Evolutionary conservation across 2,797 vertebrate genomes (phyloP).

Genomic region (Melanotaenia trifasciata): DNA sequence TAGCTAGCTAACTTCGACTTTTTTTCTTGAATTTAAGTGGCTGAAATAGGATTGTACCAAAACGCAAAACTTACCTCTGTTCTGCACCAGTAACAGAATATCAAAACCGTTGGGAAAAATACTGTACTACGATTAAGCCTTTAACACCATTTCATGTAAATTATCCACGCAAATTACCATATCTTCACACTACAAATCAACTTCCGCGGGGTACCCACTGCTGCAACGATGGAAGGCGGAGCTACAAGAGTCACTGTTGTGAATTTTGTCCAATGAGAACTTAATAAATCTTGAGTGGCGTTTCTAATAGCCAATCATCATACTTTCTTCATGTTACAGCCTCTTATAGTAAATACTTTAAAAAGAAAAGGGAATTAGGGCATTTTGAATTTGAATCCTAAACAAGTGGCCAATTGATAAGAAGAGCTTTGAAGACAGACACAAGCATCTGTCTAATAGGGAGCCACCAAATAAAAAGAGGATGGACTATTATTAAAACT

Average conservation of each 20-base stretch:
- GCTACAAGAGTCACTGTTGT: background rate
- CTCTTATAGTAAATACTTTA: background rate
- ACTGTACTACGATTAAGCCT: conserved; percentile 3
- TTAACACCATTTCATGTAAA: conserved; percentile 42
- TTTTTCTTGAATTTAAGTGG: conserved; percentile 3
- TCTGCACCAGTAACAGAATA: conserved; percentile 17
- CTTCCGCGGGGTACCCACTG: conserved; percentile 71
- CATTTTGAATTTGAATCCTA: conserved; percentile 75
- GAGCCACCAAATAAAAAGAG: background rate
- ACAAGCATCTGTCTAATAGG: conserved; percentile 19
- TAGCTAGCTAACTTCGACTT: conserved; percentile 53
- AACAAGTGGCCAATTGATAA: conserved; percentile 64
- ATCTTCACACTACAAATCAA: conserved; percentile 26
- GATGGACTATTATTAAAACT: background rate
- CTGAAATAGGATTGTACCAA: background rate
- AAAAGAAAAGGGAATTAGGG: background rate
- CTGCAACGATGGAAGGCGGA: background rate
- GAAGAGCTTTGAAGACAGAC: conserved; percentile 25
- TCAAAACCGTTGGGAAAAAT: background rate
- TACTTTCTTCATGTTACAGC: background rate
- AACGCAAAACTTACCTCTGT: conserved; percentile 25
- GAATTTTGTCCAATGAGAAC: conserved; percentile 59
- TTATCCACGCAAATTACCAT: conserved; percentile 33
- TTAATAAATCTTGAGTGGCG: conserved; percentile 21
- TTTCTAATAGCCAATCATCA: conserved; percentile 46